Percentiles rank a stretch among this genome's conserved stretches.
These are phyloP conservation scores for Trachymyrmex septentrionalis DNA, from an alignment of 1,140 invertebrate genomes.

Conservation along the genomic window DNA sequence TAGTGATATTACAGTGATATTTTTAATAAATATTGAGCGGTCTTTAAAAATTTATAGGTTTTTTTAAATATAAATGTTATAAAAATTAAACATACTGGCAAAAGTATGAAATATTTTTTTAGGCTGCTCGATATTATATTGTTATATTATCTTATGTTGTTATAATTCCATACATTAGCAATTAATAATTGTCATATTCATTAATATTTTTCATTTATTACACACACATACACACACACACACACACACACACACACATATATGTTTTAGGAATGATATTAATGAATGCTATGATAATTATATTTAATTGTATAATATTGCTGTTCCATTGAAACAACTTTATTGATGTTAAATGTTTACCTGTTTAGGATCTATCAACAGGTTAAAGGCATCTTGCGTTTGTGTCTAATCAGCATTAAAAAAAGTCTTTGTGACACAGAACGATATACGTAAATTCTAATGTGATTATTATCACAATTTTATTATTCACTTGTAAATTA, in stretches of 20 bases:
- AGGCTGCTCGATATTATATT: constrained; percentile 8
- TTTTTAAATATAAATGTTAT: constrained; percentile 10
- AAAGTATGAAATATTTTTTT: neutral
- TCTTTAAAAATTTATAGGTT: neutral
- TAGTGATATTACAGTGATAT: constrained; percentile 20
- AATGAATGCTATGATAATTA: neutral
- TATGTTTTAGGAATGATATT: constrained; percentile 17
- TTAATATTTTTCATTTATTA: neutral
- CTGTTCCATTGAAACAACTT: constrained; percentile 1
- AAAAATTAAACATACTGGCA: constrained; percentile 13
- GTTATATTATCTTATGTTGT: constrained; percentile 19
- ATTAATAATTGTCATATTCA: constrained; percentile 18
- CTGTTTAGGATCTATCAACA: neutral
- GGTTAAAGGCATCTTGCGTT: neutral
- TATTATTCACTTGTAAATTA: constrained; percentile 86
- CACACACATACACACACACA: too few species aligned
- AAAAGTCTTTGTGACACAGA: constrained; percentile 5
- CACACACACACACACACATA: too few species aligned
- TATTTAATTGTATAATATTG: constrained; percentile 30
- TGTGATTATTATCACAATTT: constrained; percentile 79
- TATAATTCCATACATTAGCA: constrained; percentile 15
- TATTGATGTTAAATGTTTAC: constrained; percentile 40
- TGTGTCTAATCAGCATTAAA: constrained; percentile 6
- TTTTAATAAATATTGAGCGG: constrained; percentile 29
- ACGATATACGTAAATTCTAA: constrained; percentile 49